These are phyloP conservation scores for Onychomys torridus DNA, from an alignment of 2,797 vertebrate genomes.

Conservation along the genomic window DNA sequence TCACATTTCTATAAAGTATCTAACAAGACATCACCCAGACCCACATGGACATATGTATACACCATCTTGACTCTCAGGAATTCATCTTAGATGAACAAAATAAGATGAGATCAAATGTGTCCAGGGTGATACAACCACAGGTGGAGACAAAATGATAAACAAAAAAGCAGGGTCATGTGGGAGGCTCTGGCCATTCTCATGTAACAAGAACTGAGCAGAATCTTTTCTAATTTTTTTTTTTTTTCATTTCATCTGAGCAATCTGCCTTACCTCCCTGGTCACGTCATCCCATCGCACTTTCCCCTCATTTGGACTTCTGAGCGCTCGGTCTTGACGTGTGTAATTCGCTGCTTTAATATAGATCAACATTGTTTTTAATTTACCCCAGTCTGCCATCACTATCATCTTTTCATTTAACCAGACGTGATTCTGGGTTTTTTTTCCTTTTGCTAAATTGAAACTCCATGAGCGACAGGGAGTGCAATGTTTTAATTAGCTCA, in stretches of 20 bases:
- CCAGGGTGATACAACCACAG: not conserved
- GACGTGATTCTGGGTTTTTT: conserved; percentile 80
- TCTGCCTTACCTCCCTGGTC: conserved; percentile 61
- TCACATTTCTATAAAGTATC: not conserved
- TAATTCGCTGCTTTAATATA: conserved; percentile 83
- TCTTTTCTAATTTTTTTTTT: conserved; percentile 59
- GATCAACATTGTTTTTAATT: conserved; percentile 86
- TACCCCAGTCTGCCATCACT: conserved; percentile 84
- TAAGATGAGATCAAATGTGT: not conserved
- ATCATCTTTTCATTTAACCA: conserved; percentile 86
- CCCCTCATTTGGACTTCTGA: conserved; percentile 73
- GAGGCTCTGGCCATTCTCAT: not conserved
- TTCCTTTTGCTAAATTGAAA: conserved; percentile 82
- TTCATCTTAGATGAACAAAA: not conserved
- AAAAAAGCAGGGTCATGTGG: not conserved
- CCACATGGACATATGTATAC: not conserved
- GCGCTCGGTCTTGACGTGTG: conserved; percentile 77
- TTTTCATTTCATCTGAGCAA: not conserved
- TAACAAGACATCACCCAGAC: not conserved
- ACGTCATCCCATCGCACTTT: conserved; percentile 51
- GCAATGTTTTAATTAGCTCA: conserved; percentile 87
- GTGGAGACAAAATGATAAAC: not conserved
- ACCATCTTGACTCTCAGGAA: not conserved
- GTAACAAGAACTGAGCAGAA: not conserved
- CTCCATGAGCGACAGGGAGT: conserved; percentile 84